Conservation (phyloP, 2,888 invertebrate genomes). For the Noctua pronuba region DNA sequence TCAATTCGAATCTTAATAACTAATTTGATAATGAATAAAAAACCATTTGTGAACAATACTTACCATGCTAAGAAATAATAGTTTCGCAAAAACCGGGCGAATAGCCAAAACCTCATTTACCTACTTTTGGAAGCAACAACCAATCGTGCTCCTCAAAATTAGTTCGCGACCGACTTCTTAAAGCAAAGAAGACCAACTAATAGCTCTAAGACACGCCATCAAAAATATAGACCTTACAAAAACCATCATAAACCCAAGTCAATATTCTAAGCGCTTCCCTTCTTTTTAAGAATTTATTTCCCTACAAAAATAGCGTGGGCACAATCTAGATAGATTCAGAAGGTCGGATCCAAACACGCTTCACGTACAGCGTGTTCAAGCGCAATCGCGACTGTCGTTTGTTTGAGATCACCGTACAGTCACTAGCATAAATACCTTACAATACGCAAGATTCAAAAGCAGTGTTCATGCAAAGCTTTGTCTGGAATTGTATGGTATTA, state of each 20-base stretch:
- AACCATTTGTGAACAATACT: not conserved
- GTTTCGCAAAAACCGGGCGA: not conserved
- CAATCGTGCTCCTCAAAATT: constrained; percentile 26
- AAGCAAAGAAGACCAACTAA: constrained; percentile 22
- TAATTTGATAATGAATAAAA: not conserved
- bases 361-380: too few species aligned
- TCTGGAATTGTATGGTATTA: too few species aligned
- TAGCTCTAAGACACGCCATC: constrained; percentile 42
- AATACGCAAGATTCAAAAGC: too few species aligned
- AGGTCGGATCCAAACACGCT: not conserved
- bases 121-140: not conserved
- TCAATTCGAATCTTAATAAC: not conserved
- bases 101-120: not conserved
- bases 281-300: constrained; percentile 49
- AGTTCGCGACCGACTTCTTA: constrained; percentile 25
- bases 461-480: too few species aligned
- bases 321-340: not conserved
- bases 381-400: too few species aligned
- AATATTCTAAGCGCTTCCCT: constrained; percentile 49
- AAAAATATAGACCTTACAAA: constrained; percentile 34
- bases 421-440: too few species aligned
- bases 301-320: constrained; percentile 40
- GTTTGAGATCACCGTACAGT: too few species aligned
- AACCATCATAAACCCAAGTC: constrained; percentile 14
- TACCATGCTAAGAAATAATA: not conserved